These are phyloP conservation scores for Morone saxatilis DNA, from an alignment of 2,113 vertebrate genomes.

Conservation along the genomic window DNA sequence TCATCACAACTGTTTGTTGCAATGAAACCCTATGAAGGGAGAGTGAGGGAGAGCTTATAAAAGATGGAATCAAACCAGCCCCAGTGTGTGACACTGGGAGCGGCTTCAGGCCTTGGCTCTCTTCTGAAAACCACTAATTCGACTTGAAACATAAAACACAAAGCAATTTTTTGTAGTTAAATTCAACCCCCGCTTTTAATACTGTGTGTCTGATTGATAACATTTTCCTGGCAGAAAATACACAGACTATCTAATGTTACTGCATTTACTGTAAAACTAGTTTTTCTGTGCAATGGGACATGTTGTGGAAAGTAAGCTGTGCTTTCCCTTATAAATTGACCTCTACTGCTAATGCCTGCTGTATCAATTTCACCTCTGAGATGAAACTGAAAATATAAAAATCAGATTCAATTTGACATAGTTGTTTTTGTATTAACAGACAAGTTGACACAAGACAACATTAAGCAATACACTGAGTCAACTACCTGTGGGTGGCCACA, in stretches of 20 bases:
- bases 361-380: background rate
- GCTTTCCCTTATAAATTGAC: background rate
- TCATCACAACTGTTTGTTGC: too few relatives aligned
- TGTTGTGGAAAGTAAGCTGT: background rate
- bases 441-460: background rate
- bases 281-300: background rate
- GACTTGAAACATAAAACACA: conserved; percentile 32
- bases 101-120: background rate
- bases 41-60: background rate
- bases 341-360: background rate
- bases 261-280: conserved; percentile 1
- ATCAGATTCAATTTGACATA: too few relatives aligned
- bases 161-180: conserved; percentile 1
- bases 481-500: background rate
- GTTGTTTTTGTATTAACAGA: background rate
- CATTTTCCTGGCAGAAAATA: conserved; percentile 35
- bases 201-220: background rate
- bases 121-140: conserved; percentile 49
- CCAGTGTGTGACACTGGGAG: conserved; percentile 14
- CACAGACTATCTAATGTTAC: conserved; percentile 1
- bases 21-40: background rate
- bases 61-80: conserved; percentile 17
- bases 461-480: conserved; percentile 23
- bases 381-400: too few relatives aligned
- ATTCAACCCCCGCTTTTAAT: background rate